A percentile compares a stretch with the other conserved stretches of the same genome.
phyloP scores from a whole-genome alignment of 2,888 invertebrate genomes.

The Arge pagana region DNA sequence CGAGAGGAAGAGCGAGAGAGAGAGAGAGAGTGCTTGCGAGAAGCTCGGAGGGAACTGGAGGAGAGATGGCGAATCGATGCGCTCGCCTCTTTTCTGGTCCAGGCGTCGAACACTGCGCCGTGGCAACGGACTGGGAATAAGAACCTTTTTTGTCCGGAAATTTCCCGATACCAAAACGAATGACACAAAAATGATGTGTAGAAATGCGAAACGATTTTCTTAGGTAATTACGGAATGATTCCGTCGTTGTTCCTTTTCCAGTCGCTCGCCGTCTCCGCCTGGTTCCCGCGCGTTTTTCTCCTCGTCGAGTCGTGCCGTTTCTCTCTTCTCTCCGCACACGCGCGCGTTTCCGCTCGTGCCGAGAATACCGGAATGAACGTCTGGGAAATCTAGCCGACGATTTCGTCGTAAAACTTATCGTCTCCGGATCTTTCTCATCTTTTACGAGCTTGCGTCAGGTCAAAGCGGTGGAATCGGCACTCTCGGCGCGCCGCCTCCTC shows the following conservation, averaged over 20 bases:
- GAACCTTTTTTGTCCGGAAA: conserved; percentile 20
- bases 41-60: neutral
- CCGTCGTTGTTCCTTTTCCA: neutral
- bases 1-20: neutral
- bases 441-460: conserved; percentile 21
- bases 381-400: conserved; percentile 20
- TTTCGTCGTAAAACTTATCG: conserved; percentile 19
- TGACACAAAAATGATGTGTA: no score
- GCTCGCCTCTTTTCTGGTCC: conserved; percentile 8
- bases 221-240: no score
- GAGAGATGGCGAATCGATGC: no score
- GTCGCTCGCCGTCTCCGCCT: no score
- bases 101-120: conserved; percentile 26
- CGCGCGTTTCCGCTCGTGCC: conserved; percentile 19
- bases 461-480: conserved; percentile 13
- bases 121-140: conserved; percentile 25
- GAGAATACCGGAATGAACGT: conserved; percentile 15
- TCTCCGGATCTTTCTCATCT: conserved; percentile 18
- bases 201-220: no score
- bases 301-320: neutral
- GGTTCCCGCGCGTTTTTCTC: no score
- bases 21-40: neutral
- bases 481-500: conserved; percentile 1
- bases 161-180: no score
- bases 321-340: no score